A percentile compares a stretch with the other conserved stretches of the same genome.
phyloP scores from a whole-genome alignment of 1,140 invertebrate species.

The Trachymyrmex cornetzi region DNA sequence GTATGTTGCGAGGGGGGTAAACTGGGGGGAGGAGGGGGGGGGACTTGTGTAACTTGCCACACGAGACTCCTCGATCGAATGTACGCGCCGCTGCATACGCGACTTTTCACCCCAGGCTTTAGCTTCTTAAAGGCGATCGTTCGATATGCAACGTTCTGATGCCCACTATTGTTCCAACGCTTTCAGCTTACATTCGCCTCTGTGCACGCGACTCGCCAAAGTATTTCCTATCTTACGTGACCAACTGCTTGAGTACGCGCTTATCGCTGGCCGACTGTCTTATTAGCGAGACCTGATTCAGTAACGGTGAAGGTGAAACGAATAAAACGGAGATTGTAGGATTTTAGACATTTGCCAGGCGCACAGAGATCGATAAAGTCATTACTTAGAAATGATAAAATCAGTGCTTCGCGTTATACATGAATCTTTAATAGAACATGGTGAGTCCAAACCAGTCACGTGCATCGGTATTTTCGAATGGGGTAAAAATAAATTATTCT shows the following conservation, averaged over 20 bases:
- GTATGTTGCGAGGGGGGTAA: background rate
- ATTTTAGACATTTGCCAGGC: conserved; percentile 39
- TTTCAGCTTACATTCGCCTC: background rate
- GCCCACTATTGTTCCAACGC: background rate
- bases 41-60: conserved; percentile 39
- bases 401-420: background rate
- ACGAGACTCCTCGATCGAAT: conserved; percentile 52
- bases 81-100: conserved; percentile 45
- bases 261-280: conserved; percentile 46
- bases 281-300: conserved; percentile 52
- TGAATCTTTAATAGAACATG: background rate
- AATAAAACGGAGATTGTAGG: background rate
- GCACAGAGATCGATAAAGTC: conserved; percentile 49
- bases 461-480: background rate
- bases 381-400: conserved; percentile 24
- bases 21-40: background rate
- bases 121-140: conserved; percentile 61
- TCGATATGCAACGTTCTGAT: conserved; percentile 30
- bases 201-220: conserved; percentile 31
- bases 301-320: background rate
- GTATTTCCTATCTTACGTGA: conserved; percentile 43
- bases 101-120: conserved; percentile 67
- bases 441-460: background rate
- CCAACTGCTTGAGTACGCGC: conserved; percentile 14
- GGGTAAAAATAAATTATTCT: background rate